Evolutionary conservation across 2,797 vertebrate genomes (phyloP).

Genomic region (Danio aesculapii): DNA sequence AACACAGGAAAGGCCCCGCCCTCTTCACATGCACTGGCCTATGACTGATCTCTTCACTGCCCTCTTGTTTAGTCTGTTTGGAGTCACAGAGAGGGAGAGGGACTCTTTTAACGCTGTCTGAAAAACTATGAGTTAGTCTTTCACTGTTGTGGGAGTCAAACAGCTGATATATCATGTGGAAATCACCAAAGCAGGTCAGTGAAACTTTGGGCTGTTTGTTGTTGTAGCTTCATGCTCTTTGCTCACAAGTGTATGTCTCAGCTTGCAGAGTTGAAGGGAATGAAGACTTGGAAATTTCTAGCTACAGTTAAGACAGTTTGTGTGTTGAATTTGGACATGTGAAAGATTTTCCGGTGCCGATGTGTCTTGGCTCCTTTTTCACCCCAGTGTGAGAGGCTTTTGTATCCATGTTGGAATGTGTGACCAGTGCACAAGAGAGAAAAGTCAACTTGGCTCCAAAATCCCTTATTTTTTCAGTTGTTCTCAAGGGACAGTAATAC

Average conservation of each 20-base stretch:
- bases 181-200: constrained; percentile 76
- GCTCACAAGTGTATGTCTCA: constrained; percentile 25
- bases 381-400: constrained; percentile 62
- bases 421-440: constrained; percentile 16
- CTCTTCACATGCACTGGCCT: constrained; percentile 66
- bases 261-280: not conserved
- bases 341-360: constrained; percentile 16
- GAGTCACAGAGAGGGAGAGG: constrained; percentile 30
- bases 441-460: constrained; percentile 24
- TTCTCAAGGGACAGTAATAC: not conserved
- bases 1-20: constrained; percentile 58
- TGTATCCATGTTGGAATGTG: constrained; percentile 68
- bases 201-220: constrained; percentile 44
- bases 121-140: constrained; percentile 28
- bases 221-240: constrained; percentile 18
- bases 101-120: constrained; percentile 14
- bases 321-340: constrained; percentile 30
- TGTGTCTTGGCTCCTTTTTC: constrained; percentile 27
- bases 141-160: constrained; percentile 45
- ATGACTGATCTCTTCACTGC: constrained; percentile 63
- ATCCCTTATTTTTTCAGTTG: not conserved
- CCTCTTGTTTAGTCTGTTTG: constrained; percentile 44
- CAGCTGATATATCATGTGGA: constrained; percentile 68
- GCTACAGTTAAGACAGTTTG: not conserved
- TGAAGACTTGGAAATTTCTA: not conserved